Evolutionary conservation across 2,113 vertebrate species (phyloP), one percentile per base, ranked within the genome.

Genomic region (Erpornis zantholeuca): DNA sequence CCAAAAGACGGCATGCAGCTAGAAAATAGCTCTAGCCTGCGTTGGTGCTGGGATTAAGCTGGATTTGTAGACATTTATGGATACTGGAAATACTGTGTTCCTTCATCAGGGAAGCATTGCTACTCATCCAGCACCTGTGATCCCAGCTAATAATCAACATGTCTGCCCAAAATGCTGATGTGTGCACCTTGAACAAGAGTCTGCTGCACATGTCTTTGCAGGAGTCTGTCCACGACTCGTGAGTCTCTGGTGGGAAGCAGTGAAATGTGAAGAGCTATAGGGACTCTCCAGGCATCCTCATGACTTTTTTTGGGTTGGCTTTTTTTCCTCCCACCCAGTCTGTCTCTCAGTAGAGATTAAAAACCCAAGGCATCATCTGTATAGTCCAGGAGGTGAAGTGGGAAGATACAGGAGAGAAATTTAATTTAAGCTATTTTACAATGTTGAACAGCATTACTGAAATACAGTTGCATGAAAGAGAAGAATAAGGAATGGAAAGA

Each of bases 141-240:
- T 61, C 75, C 6, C 3, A 65, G 45, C 45, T 93, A 69, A 83
- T 66, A 31, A 27, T 31, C 31, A 88, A 13, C 42, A 12, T 20
- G 21, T 50, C 68, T 61, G 33, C 44, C 35, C 44, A 33, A 47
- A 76, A 42, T 66, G 3, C 10, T 63, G 33, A 2, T 12, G 24
- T 38, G 73, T 35, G 70, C 10, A 1, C 18, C 38, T 82, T 21
- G 24, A 81, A 10, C 47, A 50, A 47, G 82, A 63, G 36, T 16
- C 56, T 6, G 1, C 77, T 61, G 81, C 22, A 10, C 1, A 2
- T 61, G 15, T 5, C 52, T 28, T 50, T 13, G 47, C 63, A 88
- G 50, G 61, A 71, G 56, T 15, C 3, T 6, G 29, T n/a, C 65
- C n/a, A 2, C 0, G 1, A 3, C 10, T 11, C 0, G 0, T 15